These are phyloP conservation scores for Lucilia sericata DNA, from an alignment of 1,140 invertebrate genomes.

Conservation along the genomic window DNA sequence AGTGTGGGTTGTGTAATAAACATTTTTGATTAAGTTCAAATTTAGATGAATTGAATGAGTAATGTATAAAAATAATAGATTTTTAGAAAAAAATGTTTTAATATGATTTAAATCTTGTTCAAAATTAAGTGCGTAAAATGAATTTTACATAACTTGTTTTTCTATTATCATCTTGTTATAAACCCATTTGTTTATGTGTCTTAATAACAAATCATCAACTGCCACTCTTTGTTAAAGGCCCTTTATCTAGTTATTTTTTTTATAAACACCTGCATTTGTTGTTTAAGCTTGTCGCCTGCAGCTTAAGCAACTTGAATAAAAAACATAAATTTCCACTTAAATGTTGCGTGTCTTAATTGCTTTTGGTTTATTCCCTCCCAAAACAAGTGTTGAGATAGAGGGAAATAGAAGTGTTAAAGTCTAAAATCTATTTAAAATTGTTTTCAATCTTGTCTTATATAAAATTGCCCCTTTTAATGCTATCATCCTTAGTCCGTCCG, in stretches of 20 bases:
- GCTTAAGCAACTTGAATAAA: not conserved
- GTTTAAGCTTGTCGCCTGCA: not conserved
- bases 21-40: conserved; percentile 1
- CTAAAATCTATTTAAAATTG: not conserved
- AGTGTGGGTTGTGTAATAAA: not conserved
- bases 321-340: not conserved
- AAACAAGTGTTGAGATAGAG: not conserved
- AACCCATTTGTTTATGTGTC: too few relatives aligned
- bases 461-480: not conserved
- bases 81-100: too few relatives aligned
- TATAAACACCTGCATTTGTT: not conserved
- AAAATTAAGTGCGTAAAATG: too few relatives aligned
- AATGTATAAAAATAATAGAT: too few relatives aligned
- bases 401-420: not conserved
- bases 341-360: conserved; percentile 8
- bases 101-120: too few relatives aligned
- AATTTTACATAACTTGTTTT: too few relatives aligned
- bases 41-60: too few relatives aligned
- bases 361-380: not conserved
- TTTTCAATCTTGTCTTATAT: not conserved
- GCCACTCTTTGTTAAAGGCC: too few relatives aligned
- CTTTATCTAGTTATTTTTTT: too few relatives aligned
- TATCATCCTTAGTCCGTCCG: too few relatives aligned
- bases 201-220: too few relatives aligned
- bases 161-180: too few relatives aligned